Evolutionary conservation across 2,797 vertebrate species (phyloP).

Genomic region (Spondyliosoma cantharus): DNA sequence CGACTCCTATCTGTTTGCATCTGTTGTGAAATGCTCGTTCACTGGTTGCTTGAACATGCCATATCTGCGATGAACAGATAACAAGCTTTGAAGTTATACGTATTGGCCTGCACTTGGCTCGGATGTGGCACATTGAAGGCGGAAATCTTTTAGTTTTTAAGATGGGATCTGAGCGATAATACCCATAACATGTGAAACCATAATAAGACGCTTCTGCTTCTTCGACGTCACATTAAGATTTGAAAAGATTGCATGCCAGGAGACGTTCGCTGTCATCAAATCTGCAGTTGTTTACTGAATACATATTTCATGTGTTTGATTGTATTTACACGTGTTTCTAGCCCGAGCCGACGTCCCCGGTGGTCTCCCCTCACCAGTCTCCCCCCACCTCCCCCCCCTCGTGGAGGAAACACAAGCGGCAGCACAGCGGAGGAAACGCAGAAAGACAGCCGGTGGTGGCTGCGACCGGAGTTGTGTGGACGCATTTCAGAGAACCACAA

Average conservation of each 20-base stretch:
- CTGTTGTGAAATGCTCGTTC: conserved; percentile 31
- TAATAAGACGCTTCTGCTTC: neutral
- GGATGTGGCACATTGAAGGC: neutral
- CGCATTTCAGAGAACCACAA: conserved; percentile 93
- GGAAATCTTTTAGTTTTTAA: neutral
- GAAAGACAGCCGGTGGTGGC: conserved; percentile 87
- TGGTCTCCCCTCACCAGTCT: conserved; percentile 96
- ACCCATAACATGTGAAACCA: neutral
- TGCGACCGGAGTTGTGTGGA: conserved; percentile 90
- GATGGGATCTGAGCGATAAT: conserved; percentile 28
- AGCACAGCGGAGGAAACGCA: conserved; percentile 92
- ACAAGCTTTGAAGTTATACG: conserved; percentile 7
- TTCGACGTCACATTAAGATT: neutral
- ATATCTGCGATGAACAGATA: conserved; percentile 27
- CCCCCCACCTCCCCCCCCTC: conserved; percentile 93
- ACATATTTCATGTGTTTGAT: neutral
- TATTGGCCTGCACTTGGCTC: neutral
- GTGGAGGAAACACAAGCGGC: conserved; percentile 97
- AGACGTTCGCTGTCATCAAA: neutral
- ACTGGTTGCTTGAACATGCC: neutral
- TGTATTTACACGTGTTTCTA: conserved; percentile 44
- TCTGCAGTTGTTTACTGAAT: neutral
- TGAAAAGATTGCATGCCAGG: neutral
- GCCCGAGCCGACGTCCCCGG: conserved; percentile 93
- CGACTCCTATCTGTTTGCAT: conserved; percentile 4